A percentile compares a stretch with the other conserved stretches of the same genome.
phyloP scores from a whole-genome alignment of 2,888 invertebrate species.

The Margaritifera margaritifera region DNA sequence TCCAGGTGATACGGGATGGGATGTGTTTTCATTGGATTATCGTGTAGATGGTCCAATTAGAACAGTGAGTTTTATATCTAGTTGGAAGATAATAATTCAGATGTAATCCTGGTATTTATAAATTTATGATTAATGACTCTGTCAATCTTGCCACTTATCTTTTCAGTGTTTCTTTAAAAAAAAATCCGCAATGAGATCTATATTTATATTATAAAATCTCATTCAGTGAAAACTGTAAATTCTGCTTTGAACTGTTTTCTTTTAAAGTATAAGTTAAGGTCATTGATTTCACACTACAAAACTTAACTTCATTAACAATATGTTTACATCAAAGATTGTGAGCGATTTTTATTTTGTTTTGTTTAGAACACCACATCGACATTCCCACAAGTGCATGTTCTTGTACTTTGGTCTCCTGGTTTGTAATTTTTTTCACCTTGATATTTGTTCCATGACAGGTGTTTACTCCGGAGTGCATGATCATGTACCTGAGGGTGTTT shows the following conservation, averaged over 20 bases:
- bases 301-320: too few species aligned
- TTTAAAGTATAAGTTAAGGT: too few species aligned
- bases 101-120: background rate
- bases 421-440: too few species aligned
- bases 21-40: conserved; percentile 90
- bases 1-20: conserved; percentile 89
- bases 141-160: background rate
- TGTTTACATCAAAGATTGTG: too few species aligned
- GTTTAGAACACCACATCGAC: too few species aligned
- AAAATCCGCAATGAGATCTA: background rate
- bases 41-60: conserved; percentile 91
- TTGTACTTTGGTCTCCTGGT: too few species aligned
- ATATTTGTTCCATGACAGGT: conserved; percentile 68
- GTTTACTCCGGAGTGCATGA: conserved; percentile 79
- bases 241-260: too few species aligned
- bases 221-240: too few species aligned
- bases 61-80: conserved; percentile 77
- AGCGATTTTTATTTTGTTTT: too few species aligned
- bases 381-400: too few species aligned
- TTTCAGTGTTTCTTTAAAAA: background rate
- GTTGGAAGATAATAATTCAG: background rate
- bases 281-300: too few species aligned
- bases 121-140: background rate
- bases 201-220: background rate
- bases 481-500: conserved; percentile 86